phyloP scores from a whole-genome alignment of 1,140 invertebrate species.

The Drosophila bocki region DNA sequence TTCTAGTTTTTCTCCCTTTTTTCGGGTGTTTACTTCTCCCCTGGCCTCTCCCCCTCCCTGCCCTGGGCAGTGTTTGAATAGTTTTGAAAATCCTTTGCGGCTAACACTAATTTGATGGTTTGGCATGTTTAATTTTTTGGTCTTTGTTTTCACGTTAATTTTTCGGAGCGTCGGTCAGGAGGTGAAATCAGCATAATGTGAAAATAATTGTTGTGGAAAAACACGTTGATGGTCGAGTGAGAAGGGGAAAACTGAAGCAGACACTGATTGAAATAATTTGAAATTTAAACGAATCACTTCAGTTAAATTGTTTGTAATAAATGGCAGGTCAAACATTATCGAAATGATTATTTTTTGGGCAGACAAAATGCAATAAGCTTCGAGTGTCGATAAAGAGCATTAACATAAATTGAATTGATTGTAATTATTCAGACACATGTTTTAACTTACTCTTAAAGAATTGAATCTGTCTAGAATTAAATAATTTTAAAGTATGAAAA shows the following conservation, averaged over 20 bases:
- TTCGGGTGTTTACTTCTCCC: background rate
- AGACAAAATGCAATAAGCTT: slow-evolving; percentile 24
- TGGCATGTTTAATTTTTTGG: slow-evolving; percentile 56
- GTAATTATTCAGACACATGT: slow-evolving; percentile 9
- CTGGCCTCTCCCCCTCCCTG: background rate
- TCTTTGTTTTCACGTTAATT: slow-evolving; percentile 39
- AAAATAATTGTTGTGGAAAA: slow-evolving; percentile 59
- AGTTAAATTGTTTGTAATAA: slow-evolving; percentile 33
- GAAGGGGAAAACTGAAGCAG: background rate
- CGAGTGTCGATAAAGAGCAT: slow-evolving; percentile 2
- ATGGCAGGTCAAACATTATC: slow-evolving; percentile 31
- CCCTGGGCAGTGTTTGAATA: slow-evolving; percentile 41
- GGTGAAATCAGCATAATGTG: slow-evolving; percentile 53
- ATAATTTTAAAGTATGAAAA: background rate
- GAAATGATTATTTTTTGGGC: slow-evolving; percentile 28
- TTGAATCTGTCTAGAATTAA: background rate
- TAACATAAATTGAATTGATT: slow-evolving; percentile 17
- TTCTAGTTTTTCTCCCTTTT: slow-evolving; percentile 17
- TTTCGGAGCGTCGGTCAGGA: slow-evolving; percentile 30
- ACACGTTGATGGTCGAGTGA: slow-evolving; percentile 5
- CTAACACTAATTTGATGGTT: slow-evolving; percentile 60
- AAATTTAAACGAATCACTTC: slow-evolving; percentile 42
- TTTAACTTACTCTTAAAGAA: background rate
- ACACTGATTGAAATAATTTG: slow-evolving; percentile 41
- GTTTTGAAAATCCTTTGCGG: slow-evolving; percentile 70